Evolutionary conservation across 2,797 vertebrate genomes (phyloP).

Genomic region (Dermochelys coriacea): DNA sequence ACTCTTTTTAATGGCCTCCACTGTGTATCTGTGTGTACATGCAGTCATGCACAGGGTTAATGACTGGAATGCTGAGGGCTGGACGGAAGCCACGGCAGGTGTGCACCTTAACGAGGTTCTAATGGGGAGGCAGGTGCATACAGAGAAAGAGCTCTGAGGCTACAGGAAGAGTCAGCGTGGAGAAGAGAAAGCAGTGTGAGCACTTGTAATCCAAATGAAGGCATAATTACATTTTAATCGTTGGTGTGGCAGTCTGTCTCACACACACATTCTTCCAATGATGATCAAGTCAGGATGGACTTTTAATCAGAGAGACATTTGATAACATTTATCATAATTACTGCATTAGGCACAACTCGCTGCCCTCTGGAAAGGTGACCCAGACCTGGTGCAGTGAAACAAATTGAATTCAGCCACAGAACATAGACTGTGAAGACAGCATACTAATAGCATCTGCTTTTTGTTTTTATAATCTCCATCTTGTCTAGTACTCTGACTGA

Average conservation of each 20-base stretch:
- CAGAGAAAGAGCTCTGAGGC: slow-evolving; percentile 6
- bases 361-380: slow-evolving; percentile 29
- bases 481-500: neutral
- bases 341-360: slow-evolving; percentile 30
- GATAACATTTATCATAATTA: slow-evolving; percentile 41
- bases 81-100: slow-evolving; percentile 21
- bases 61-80: slow-evolving; percentile 17
- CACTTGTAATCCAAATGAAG: neutral
- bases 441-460: slow-evolving; percentile 14
- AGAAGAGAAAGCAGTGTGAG: neutral
- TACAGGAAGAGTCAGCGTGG: neutral
- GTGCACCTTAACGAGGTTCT: slow-evolving; percentile 24
- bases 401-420: slow-evolving; percentile 23
- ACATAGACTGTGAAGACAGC: slow-evolving; percentile 2
- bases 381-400: neutral
- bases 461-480: slow-evolving; percentile 19
- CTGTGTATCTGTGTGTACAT: slow-evolving; percentile 25
- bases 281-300: neutral
- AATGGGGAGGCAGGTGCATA: neutral
- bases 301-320: slow-evolving; percentile 41
- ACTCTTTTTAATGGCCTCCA: neutral
- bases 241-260: slow-evolving; percentile 22
- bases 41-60: neutral
- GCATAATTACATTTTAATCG: neutral
- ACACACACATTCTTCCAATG: neutral